These are phyloP conservation scores for Tillus elongatus DNA, from an alignment of 2,888 invertebrate species.

Conservation along the genomic window DNA sequence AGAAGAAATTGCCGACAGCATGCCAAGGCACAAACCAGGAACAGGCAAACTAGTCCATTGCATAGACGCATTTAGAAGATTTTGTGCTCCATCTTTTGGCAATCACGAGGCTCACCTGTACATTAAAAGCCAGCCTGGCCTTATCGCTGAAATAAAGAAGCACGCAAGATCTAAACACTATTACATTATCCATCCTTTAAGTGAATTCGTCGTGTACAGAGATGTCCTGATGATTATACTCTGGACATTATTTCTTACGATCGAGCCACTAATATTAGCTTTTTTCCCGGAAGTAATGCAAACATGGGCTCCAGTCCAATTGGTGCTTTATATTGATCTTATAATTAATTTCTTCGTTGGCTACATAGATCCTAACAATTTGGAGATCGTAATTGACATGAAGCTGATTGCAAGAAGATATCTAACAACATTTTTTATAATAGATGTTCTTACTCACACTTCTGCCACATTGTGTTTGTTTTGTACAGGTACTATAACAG, in stretches of 20 bases:
- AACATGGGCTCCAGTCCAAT: neutral
- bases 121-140: neutral
- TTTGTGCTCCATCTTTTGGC: neutral
- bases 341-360: neutral
- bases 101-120: neutral
- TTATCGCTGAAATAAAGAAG: neutral
- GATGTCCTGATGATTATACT: neutral
- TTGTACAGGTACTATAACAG: too few relatives aligned
- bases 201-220: neutral
- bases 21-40: too few relatives aligned
- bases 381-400: neutral
- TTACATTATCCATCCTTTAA: slow-evolving; percentile 1
- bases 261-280: neutral
- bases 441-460: neutral
- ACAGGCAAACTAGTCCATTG: too few relatives aligned
- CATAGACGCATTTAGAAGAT: too few relatives aligned
- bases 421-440: neutral
- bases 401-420: neutral
- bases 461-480: too few relatives aligned
- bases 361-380: neutral
- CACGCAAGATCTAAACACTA: neutral
- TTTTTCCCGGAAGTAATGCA: neutral
- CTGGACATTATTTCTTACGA: neutral
- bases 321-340: neutral
- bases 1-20: too few relatives aligned